A percentile compares a stretch with the other conserved stretches of the same genome.
phyloP scores from a whole-genome alignment of 1,140 invertebrate species.

The Lepidotrigona ventralis region DNA sequence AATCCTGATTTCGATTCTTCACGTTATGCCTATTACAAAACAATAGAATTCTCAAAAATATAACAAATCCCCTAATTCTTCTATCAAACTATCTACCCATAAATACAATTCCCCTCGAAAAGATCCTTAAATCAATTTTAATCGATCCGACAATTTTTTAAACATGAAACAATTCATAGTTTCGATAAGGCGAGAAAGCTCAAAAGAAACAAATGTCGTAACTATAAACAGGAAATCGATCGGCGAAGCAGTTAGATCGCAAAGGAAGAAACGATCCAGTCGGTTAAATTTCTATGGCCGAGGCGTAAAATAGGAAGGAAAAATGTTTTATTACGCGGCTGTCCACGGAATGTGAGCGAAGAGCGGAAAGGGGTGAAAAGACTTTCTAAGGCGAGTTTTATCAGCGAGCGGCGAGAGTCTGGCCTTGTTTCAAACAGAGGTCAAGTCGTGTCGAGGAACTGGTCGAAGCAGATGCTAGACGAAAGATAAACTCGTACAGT shows the following conservation, averaged over 20 bases:
- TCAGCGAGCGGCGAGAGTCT: conserved; percentile 62
- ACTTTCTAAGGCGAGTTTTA: conserved; percentile 65
- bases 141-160: neutral
- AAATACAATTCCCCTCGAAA: neutral
- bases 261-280: neutral
- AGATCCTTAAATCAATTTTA: neutral
- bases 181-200: neutral
- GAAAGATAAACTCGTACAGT: conserved; percentile 21
- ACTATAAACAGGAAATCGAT: neutral
- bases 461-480: conserved; percentile 31
- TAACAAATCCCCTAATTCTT: neutral
- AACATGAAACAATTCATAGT: neutral
- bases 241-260: neutral
- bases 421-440: conserved; percentile 56
- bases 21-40: neutral
- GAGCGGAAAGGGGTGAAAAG: conserved; percentile 62
- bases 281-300: neutral
- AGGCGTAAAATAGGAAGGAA: conserved; percentile 31
- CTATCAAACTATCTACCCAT: neutral
- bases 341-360: conserved; percentile 33
- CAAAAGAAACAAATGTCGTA: too few species aligned
- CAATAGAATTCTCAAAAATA: neutral
- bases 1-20: too few species aligned
- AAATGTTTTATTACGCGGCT: conserved; percentile 37
- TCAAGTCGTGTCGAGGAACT: conserved; percentile 39